A percentile compares a stretch with the other conserved stretches of the same genome.
These are phyloP conservation scores for Zaprionus lineosus DNA, from an alignment of 2,888 invertebrate species.

Conservation along the genomic window DNA sequence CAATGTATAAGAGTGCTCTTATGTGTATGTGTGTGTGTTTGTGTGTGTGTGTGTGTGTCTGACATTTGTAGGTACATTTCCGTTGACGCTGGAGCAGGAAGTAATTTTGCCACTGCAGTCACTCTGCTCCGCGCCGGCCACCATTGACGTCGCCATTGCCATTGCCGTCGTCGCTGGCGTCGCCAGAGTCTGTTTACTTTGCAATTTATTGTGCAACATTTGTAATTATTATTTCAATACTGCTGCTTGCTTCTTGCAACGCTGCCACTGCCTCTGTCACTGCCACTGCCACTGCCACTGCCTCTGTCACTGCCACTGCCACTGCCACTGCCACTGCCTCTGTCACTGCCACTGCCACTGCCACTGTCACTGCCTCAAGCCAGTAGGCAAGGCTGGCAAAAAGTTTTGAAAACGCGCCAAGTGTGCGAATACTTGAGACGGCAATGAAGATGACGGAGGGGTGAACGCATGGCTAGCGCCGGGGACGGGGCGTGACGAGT, in stretches of 20 bases:
- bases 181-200: slow-evolving; percentile 73
- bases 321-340: slow-evolving; percentile 2
- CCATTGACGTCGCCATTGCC: slow-evolving; percentile 1
- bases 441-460: slow-evolving; percentile 15
- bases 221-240: slow-evolving; percentile 78
- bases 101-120: slow-evolving; percentile 74
- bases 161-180: slow-evolving; percentile 19
- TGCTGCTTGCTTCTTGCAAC: slow-evolving; percentile 46
- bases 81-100: slow-evolving; percentile 74
- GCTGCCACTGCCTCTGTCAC: slow-evolving; percentile 8
- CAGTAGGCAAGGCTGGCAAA: slow-evolving; percentile 40
- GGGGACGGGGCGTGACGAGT: slow-evolving; percentile 1
- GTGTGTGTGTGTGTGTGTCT: slow-evolving; percentile 35
- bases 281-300: background rate
- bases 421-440: slow-evolving; percentile 74
- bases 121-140: slow-evolving; percentile 18
- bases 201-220: slow-evolving; percentile 79
- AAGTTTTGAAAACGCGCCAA: slow-evolving; percentile 61
- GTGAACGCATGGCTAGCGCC: background rate
- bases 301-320: slow-evolving; percentile 3
- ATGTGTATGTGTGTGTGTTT: slow-evolving; percentile 18
- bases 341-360: slow-evolving; percentile 4
- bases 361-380: slow-evolving; percentile 12
- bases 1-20: slow-evolving; percentile 4
- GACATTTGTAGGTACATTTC: slow-evolving; percentile 74